A percentile compares a stretch with the other conserved stretches of the same genome.
These are phyloP conservation scores for Xylocampa areola DNA, from an alignment of 2,888 invertebrate species.

Conservation along the genomic window DNA sequence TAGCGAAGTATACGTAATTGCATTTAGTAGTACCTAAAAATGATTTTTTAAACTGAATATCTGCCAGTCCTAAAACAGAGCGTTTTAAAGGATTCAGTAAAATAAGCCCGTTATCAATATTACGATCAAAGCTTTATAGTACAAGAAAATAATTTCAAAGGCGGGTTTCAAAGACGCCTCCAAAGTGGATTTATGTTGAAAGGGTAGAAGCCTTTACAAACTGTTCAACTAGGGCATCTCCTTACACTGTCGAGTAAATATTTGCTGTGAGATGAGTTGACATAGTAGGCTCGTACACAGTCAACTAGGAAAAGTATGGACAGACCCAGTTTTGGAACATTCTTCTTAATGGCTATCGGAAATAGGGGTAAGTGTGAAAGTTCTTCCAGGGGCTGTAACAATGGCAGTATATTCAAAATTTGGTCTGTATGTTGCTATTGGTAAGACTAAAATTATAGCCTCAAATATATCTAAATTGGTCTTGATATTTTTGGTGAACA, in stretches of 20 bases:
- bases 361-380: too few relatives aligned
- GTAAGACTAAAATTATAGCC: too few relatives aligned
- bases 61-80: slow-evolving; percentile 9
- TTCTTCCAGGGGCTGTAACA: too few relatives aligned
- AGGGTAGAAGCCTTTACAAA: slow-evolving; percentile 69
- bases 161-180: slow-evolving; percentile 62
- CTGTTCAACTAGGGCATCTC: slow-evolving; percentile 73
- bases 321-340: slow-evolving; percentile 44
- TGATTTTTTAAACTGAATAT: neutral
- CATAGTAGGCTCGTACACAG: slow-evolving; percentile 66
- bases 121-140: slow-evolving; percentile 58
- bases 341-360: slow-evolving; percentile 30
- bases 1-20: too few relatives aligned
- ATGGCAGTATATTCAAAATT: too few relatives aligned
- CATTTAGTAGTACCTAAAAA: neutral
- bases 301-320: slow-evolving; percentile 57
- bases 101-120: slow-evolving; percentile 54
- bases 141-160: slow-evolving; percentile 64
- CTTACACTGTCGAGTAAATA: slow-evolving; percentile 74
- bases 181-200: slow-evolving; percentile 75
- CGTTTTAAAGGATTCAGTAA: slow-evolving; percentile 26
- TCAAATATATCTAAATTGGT: too few relatives aligned
- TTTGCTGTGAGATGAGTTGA: slow-evolving; percentile 81
- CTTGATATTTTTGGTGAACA: too few relatives aligned
- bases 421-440: too few relatives aligned